Evolutionary conservation across 2,797 vertebrate species (phyloP).

Genomic region (Chiloscyllium punctatum): DNA sequence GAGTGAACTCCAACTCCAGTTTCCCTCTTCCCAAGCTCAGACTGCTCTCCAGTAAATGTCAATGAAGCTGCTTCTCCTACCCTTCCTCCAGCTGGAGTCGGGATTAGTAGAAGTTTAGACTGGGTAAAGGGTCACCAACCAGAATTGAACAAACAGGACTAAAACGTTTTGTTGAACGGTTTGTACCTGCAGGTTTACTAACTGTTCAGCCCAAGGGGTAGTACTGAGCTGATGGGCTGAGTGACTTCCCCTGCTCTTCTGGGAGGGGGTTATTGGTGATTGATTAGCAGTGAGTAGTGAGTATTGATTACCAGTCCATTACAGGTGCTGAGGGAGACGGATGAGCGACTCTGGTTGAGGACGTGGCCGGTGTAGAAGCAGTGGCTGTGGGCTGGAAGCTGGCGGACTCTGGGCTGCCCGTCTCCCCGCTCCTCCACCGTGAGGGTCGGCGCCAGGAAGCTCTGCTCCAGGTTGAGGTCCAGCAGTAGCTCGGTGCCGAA

Average conservation of each 20-base stretch:
- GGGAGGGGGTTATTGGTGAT: background rate
- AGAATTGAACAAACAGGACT: background rate
- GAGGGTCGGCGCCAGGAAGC: conserved; percentile 71
- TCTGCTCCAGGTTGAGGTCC: conserved; percentile 65
- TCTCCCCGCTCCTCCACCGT: conserved; percentile 62
- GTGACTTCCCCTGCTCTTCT: conserved; percentile 6
- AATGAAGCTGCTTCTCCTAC: background rate
- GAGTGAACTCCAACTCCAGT: background rate
- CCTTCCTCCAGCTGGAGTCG: background rate
- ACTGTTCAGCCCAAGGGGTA: conserved; percentile 40
- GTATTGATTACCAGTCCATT: conserved; percentile 73
- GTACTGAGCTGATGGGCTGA: conserved; percentile 39
- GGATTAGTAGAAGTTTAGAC: background rate
- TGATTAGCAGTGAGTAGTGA: background rate
- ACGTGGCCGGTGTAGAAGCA: conserved; percentile 84
- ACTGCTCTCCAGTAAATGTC: background rate
- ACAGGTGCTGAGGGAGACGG: conserved; percentile 78
- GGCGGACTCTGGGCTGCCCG: conserved; percentile 38
- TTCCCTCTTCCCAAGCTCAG: too few relatives aligned
- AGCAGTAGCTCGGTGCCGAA: conserved; percentile 69
- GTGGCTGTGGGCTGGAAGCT: conserved; percentile 46
- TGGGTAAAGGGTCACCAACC: background rate
- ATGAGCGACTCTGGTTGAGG: conserved; percentile 71
- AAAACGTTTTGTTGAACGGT: background rate
- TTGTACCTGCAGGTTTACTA: background rate